Conservation (phyloP, 1,140 invertebrate species). For the Drosophila sp. region DNA sequence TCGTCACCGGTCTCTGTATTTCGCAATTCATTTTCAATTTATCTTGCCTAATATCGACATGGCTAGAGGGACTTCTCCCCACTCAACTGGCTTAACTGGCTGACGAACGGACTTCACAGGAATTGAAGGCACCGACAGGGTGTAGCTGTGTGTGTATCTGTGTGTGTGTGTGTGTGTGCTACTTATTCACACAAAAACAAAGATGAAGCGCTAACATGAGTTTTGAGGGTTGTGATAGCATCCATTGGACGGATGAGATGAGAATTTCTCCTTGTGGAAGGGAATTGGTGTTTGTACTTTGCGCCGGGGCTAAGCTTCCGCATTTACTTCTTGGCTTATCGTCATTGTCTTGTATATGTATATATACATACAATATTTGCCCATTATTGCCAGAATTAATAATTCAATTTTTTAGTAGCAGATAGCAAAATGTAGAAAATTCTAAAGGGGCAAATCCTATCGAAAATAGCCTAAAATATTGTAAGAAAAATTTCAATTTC, state of each 20-base stretch:
- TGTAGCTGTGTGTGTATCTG: slow-evolving; percentile 4
- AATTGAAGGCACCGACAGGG: slow-evolving; percentile 24
- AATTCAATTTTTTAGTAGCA: slow-evolving; percentile 53
- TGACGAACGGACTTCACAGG: slow-evolving; percentile 40
- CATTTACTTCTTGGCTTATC: slow-evolving; percentile 53
- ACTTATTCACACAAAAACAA: slow-evolving; percentile 27
- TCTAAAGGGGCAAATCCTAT: not conserved
- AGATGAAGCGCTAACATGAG: slow-evolving; percentile 20
- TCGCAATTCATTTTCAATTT: slow-evolving; percentile 79
- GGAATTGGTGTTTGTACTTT: slow-evolving; percentile 18
- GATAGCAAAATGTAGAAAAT: slow-evolving; percentile 29
- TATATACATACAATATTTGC: slow-evolving; percentile 23
- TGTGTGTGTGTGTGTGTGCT: slow-evolving; percentile 6
- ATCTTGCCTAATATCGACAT: slow-evolving; percentile 81
- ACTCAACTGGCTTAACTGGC: slow-evolving; percentile 48
- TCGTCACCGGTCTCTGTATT: slow-evolving; percentile 33
- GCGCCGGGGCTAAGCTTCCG: slow-evolving; percentile 39
- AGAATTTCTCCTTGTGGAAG: slow-evolving; percentile 3
- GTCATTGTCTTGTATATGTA: slow-evolving; percentile 26
- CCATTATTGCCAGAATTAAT: slow-evolving; percentile 54
- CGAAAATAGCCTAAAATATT: slow-evolving; percentile 1
- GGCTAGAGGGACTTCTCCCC: slow-evolving; percentile 20
- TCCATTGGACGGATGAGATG: not conserved
- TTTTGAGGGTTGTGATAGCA: slow-evolving; percentile 6
- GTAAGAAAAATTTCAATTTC: slow-evolving; percentile 17